These are phyloP conservation scores for Clinocottus analis DNA, from an alignment of 2,113 vertebrate species.

Conservation along the genomic window DNA sequence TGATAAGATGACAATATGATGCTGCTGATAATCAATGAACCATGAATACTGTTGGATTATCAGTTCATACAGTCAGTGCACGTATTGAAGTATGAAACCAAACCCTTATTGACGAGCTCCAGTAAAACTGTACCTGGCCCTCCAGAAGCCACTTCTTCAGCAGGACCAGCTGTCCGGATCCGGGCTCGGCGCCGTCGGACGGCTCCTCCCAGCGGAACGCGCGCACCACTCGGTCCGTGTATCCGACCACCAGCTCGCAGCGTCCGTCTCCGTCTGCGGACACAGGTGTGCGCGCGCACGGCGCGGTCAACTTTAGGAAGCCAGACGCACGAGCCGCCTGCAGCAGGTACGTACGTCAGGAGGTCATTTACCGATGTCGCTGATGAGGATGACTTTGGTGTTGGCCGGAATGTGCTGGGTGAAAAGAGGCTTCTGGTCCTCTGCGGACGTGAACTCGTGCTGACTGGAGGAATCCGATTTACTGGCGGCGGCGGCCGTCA, in stretches of 20 bases:
- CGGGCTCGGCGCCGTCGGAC: constrained; percentile 81
- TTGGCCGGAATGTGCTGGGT: constrained; percentile 98
- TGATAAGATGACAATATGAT: too few relatives aligned
- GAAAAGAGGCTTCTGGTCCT: constrained; percentile 92
- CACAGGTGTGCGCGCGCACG: constrained; percentile 27
- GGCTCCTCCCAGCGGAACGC: constrained; percentile 96
- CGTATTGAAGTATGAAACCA: too few relatives aligned
- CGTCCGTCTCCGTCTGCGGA: constrained; percentile 93
- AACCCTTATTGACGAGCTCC: too few relatives aligned
- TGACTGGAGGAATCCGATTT: constrained; percentile 88
- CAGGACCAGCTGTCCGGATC: constrained; percentile 89
- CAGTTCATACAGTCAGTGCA: too few relatives aligned
- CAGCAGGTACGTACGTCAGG: too few relatives aligned
- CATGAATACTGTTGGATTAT: too few relatives aligned
- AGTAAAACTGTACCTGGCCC: constrained; percentile 87
- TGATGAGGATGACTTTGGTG: constrained; percentile 97
- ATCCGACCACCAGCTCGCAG: constrained; percentile 93
- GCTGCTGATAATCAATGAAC: too few relatives aligned
- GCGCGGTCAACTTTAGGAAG: background rate
- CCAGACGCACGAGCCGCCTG: background rate
- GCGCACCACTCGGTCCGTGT: constrained; percentile 96
- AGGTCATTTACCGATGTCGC: constrained; percentile 89
- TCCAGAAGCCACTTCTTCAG: constrained; percentile 98
- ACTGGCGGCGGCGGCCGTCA: constrained; percentile 82
- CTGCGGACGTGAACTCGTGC: constrained; percentile 82